These are phyloP conservation scores for Apotomis capreana DNA, from an alignment of 2,888 invertebrate genomes.

Conservation along the genomic window DNA sequence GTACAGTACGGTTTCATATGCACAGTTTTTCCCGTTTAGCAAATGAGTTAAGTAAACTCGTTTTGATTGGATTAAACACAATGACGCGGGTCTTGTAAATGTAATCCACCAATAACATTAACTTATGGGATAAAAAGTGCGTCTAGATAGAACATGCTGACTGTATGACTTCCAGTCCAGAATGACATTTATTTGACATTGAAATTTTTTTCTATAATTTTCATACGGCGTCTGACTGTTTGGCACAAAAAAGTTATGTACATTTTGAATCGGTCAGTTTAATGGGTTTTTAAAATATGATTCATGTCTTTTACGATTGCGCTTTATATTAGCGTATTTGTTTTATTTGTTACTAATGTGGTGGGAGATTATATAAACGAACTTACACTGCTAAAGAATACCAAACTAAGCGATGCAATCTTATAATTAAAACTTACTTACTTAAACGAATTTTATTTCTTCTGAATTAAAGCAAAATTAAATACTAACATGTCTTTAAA, in stretches of 20 bases:
- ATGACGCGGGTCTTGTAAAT: background rate
- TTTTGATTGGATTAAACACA: slow-evolving; percentile 7
- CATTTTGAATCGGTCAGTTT: too few relatives aligned
- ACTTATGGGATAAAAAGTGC: background rate
- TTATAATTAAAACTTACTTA: too few relatives aligned
- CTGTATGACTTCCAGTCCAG: slow-evolving; percentile 26
- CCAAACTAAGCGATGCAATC: too few relatives aligned
- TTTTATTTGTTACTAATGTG: too few relatives aligned
- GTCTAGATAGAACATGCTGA: slow-evolving; percentile 26
- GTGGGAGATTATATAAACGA: too few relatives aligned
- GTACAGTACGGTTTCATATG: slow-evolving; percentile 16
- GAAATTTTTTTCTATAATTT: slow-evolving; percentile 26
- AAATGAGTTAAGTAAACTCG: background rate
- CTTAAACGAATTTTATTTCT: too few relatives aligned
- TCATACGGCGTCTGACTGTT: background rate
- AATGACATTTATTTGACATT: slow-evolving; percentile 41
- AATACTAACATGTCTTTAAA: too few relatives aligned
- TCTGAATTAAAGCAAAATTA: too few relatives aligned
- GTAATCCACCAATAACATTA: slow-evolving; percentile 1
- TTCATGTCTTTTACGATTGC: too few relatives aligned
- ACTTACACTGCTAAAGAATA: too few relatives aligned
- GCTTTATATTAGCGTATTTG: too few relatives aligned
- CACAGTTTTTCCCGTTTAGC: background rate
- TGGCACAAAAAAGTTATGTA: background rate
- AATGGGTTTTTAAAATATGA: too few relatives aligned